Conservation (phyloP, 2,888 invertebrate genomes). For the Ctenicera cuprea region DNA sequence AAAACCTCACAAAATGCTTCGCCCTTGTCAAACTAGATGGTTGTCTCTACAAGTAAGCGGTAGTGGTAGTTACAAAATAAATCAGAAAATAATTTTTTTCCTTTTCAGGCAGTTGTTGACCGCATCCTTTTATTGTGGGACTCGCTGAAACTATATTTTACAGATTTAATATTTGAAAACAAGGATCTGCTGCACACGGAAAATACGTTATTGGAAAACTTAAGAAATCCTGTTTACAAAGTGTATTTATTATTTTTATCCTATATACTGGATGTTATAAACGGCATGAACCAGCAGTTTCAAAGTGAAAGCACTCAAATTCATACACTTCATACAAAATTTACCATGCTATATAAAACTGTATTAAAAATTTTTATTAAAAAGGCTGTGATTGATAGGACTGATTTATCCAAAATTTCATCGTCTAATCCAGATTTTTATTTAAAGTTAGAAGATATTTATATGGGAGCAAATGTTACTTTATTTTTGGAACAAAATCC, state of each 20-base stretch:
- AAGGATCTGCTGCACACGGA: background rate
- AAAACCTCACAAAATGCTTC: slow-evolving; percentile 58
- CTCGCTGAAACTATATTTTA: slow-evolving; percentile 9
- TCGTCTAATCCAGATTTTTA: too few species aligned
- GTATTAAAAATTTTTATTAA: background rate
- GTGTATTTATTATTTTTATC: slow-evolving; percentile 6
- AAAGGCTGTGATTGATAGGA: background rate
- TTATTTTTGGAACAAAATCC: background rate
- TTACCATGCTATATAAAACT: background rate
- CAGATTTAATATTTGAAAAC: too few species aligned
- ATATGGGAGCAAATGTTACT: too few species aligned
- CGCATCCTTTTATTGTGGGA: background rate
- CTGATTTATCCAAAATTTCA: too few species aligned
- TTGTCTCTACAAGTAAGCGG: slow-evolving; percentile 52
- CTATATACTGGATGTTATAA: background rate
- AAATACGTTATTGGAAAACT: background rate
- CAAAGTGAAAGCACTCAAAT: background rate
- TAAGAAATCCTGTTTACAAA: background rate
- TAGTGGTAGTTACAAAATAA: too few species aligned
- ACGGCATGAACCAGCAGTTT: slow-evolving; percentile 6
- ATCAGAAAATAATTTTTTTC: too few species aligned
- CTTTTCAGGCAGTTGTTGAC: background rate
- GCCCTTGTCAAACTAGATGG: slow-evolving; percentile 59
- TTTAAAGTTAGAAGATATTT: too few species aligned
- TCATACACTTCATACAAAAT: background rate